A percentile compares a stretch with the other conserved stretches of the same genome.
These are phyloP conservation scores for Sus cebifrons DNA, from an alignment of 2,797 vertebrate species.

Conservation along the genomic window DNA sequence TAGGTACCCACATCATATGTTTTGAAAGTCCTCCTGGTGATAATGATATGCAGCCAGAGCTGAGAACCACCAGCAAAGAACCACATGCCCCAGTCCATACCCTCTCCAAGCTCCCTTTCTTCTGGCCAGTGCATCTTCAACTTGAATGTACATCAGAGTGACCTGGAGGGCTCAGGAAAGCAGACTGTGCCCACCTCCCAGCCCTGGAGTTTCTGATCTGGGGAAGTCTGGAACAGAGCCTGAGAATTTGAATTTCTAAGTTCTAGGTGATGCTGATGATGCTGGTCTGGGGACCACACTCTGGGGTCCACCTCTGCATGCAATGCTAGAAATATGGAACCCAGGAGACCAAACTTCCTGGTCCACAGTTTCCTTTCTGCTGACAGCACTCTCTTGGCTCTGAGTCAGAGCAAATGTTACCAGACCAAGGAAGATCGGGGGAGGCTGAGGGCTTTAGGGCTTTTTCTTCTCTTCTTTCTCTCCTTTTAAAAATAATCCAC, in stretches of 20 bases:
- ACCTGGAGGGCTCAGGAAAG: background rate
- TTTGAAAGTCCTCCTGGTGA: background rate
- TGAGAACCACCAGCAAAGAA: background rate
- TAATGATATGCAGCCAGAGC: background rate
- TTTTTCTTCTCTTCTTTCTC: background rate
- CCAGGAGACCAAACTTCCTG: background rate
- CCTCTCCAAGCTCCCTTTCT: background rate
- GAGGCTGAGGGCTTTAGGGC: background rate
- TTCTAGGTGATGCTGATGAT: background rate
- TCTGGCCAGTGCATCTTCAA: background rate
- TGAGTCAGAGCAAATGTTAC: background rate
- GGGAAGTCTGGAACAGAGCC: background rate
- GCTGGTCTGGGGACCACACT: background rate
- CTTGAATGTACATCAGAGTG: background rate
- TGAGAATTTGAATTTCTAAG: background rate
- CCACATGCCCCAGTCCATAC: background rate
- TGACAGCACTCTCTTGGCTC: background rate
- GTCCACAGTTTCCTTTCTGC: background rate
- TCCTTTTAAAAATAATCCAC: conserved; percentile 52
- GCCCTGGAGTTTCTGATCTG: background rate
- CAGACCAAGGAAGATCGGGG: background rate
- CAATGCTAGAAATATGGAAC: background rate
- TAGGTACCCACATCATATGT: background rate
- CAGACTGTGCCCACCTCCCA: fast-evolving
- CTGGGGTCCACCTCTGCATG: background rate